Conservation (phyloP, 2,888 invertebrate species). For the Alitta virens region DNA sequence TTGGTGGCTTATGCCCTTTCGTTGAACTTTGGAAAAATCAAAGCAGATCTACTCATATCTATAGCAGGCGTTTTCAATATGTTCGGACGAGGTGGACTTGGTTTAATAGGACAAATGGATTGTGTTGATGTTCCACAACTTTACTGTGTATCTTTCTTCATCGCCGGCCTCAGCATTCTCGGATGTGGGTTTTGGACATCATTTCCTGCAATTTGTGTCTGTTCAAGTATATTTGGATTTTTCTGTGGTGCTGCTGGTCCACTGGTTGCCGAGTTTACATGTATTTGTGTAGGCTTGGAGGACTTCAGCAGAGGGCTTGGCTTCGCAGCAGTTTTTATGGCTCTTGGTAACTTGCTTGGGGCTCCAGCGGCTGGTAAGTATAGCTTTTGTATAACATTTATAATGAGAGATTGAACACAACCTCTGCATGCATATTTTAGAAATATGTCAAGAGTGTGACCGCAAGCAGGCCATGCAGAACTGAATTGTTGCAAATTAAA, state of each 20-base stretch:
- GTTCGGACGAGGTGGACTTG: slow-evolving; percentile 32
- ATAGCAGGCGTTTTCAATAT: slow-evolving; percentile 34
- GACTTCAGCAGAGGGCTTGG: slow-evolving; percentile 36
- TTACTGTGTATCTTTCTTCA: slow-evolving; percentile 21
- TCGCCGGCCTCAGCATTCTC: slow-evolving; percentile 31
- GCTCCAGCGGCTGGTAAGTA: slow-evolving; percentile 36
- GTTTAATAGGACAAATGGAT: slow-evolving; percentile 27
- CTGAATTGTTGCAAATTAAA: too few species aligned
- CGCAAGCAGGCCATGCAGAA: too few species aligned
- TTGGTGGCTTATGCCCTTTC: slow-evolving; percentile 30
- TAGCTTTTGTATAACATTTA: too few species aligned
- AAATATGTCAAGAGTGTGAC: too few species aligned
- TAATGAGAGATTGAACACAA: too few species aligned
- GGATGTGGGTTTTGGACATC: slow-evolving; percentile 23
- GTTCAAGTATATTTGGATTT: slow-evolving; percentile 31
- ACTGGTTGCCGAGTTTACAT: slow-evolving; percentile 30
- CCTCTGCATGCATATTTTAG: too few species aligned
- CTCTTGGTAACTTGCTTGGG: slow-evolving; percentile 33
- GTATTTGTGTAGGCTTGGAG: slow-evolving; percentile 31
- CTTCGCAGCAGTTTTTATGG: slow-evolving; percentile 32
- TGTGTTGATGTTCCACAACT: slow-evolving; percentile 2
- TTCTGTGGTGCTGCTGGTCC: slow-evolving; percentile 35
- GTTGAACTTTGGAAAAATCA: slow-evolving; percentile 25
- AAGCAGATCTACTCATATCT: slow-evolving; percentile 33
- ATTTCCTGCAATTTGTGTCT: slow-evolving; percentile 24